Percentiles rank a stretch among this genome's conserved stretches.
These are phyloP conservation scores for Tamias sibiricus DNA, from an alignment of 2,113 vertebrate genomes.

Conservation along the genomic window DNA sequence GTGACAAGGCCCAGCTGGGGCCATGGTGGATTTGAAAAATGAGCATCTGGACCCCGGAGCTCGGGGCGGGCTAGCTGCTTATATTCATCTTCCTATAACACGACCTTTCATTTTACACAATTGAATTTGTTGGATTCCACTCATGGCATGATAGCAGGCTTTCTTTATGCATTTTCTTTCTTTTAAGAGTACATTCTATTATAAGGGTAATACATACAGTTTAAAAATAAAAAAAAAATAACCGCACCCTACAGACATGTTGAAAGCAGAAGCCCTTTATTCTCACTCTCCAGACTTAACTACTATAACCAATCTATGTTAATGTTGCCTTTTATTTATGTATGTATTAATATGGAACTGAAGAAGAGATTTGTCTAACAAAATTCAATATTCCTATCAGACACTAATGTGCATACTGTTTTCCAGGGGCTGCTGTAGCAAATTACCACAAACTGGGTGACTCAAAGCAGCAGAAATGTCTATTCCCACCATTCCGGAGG, in stretches of 20 bases:
- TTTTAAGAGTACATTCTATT: slow-evolving; percentile 5
- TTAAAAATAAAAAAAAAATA: neutral
- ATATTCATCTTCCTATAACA: neutral
- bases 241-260: neutral
- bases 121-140: neutral
- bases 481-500: neutral
- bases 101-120: slow-evolving; percentile 11
- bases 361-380: slow-evolving; percentile 4
- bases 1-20: neutral
- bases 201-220: neutral
- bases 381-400: neutral
- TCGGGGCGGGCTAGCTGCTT: neutral
- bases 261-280: neutral
- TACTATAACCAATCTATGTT: neutral
- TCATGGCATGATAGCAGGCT: neutral
- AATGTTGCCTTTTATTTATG: neutral
- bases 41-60: neutral
- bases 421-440: neutral
- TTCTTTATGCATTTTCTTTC: neutral
- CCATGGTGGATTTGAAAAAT: neutral
- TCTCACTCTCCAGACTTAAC: neutral
- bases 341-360: neutral
- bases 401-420: neutral
- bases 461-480: neutral
- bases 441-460: neutral